phyloP scores from a whole-genome alignment of 1,140 invertebrate species.

The Ganaspis sp. region DNA sequence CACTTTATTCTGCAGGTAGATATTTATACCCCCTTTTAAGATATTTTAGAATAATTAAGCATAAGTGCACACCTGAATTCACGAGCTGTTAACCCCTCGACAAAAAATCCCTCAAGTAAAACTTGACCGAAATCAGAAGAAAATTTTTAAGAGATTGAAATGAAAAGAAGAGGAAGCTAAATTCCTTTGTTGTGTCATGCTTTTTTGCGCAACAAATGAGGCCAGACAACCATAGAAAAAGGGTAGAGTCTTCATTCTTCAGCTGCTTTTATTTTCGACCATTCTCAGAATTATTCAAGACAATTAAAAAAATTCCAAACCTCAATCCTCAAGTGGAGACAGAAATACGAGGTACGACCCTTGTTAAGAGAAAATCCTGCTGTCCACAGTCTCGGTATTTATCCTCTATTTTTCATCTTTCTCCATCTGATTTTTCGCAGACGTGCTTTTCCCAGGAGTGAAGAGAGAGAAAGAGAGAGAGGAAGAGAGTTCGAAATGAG shows the following conservation, averaged over 20 bases:
- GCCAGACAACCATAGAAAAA: neutral
- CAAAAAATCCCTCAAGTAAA: neutral
- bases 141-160: neutral
- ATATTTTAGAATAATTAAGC: no score
- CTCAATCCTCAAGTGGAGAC: conserved; percentile 21
- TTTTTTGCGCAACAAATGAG: conserved; percentile 1
- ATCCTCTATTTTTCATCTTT: conserved; percentile 10
- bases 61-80: neutral
- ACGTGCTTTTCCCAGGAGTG: conserved; percentile 23
- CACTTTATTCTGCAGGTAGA: no score
- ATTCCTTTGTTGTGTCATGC: neutral
- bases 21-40: no score
- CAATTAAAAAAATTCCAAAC: conserved; percentile 28
- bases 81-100: neutral
- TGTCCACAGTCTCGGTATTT: conserved; percentile 30
- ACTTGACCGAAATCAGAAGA: neutral
- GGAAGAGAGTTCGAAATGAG: conserved; percentile 17
- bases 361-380: conserved; percentile 20
- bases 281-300: conserved; percentile 27
- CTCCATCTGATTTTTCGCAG: conserved; percentile 24
- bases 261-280: conserved; percentile 11
- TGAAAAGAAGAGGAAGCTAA: neutral
- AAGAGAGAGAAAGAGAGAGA: neutral
- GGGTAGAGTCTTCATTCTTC: neutral
- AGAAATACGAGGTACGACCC: conserved; percentile 28